These are phyloP conservation scores for Colistium nudipinnis DNA, from an alignment of 2,113 vertebrate genomes.

Conservation along the genomic window DNA sequence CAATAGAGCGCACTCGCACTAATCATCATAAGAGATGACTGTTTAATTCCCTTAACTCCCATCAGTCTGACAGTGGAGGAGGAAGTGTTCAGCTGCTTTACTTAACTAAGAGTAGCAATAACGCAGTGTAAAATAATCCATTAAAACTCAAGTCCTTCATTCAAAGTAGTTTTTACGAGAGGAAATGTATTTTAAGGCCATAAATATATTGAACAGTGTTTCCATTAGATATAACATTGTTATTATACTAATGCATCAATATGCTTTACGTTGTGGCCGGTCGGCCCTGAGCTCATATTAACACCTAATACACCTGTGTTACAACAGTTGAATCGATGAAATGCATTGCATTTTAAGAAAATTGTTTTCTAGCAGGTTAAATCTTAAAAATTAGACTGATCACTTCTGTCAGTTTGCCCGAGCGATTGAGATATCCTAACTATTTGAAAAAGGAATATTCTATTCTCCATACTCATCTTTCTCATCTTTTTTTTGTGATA, in stretches of 20 bases:
- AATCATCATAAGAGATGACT: constrained; percentile 69
- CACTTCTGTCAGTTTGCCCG: too few relatives aligned
- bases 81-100: constrained; percentile 5
- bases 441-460: neutral
- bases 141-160: neutral
- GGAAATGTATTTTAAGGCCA: neutral
- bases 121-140: constrained; percentile 3
- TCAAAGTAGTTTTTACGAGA: neutral
- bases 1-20: constrained; percentile 69
- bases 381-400: neutral
- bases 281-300: neutral
- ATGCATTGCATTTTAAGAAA: too few relatives aligned
- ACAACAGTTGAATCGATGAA: neutral
- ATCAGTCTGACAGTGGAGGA: constrained; percentile 42
- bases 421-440: neutral
- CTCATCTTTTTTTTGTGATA: too few relatives aligned
- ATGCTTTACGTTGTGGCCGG: neutral
- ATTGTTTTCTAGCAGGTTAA: neutral
- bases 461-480: neutral
- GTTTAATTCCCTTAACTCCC: constrained; percentile 71
- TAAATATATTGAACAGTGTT: neutral
- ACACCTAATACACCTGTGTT: neutral
- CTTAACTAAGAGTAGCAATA: constrained; percentile 27
- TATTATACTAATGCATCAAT: neutral
- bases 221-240: neutral